Base-by-base conservation (phyloP, 2,888 invertebrate species). In the Lasioglossum vierecki region DNA sequence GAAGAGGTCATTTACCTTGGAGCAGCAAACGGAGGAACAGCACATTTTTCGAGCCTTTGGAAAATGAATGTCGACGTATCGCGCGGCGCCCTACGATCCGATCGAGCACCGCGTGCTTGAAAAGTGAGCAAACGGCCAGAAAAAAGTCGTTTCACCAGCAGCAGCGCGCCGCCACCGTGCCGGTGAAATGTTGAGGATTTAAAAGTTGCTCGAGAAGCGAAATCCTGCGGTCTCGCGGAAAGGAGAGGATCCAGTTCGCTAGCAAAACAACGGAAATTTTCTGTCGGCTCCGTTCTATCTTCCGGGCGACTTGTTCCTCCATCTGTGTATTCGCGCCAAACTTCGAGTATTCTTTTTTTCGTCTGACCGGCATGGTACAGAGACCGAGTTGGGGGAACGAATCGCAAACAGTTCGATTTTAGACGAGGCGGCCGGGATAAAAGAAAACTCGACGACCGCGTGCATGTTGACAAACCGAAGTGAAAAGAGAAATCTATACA, bases 321-420 rank as follows among this genome's bases (percentile, higher is more conserved):
- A 71, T 77, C 63, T 15, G 71, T 39, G 41, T 71, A 15, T 60
- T 41, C 41, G 70, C 44, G 26, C 68, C n/a, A 30, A 41, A 57
- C 39, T 66, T 39, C 46, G 41, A 39, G 22, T n/a, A 41, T 13
- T 35, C 13, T 26, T 66, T 30, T 66, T 74, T 30, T 49, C 35
- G 44, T 35, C 8, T 26, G 63, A 26, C 46, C 57, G 22, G 70
- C 15, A 15, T 46, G 46, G 46, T 74, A 49, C 30, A 11, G 80
- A 73, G 60, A 35, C 35, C 8, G 63, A 83, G 88, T 77, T 83
- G 76, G 68, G 18, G 66, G 63, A 84, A 86, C 90, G 87, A 85
- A 90, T 87, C 80, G 85, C 87, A 87, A 90, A 90, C 89, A 90
- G 87, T 87, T 90, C 85, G 90, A 87, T 90, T 87, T 81, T 84